Conservation (phyloP, 2,113 vertebrate genomes). For the Oreotrochilus melanogaster region DNA sequence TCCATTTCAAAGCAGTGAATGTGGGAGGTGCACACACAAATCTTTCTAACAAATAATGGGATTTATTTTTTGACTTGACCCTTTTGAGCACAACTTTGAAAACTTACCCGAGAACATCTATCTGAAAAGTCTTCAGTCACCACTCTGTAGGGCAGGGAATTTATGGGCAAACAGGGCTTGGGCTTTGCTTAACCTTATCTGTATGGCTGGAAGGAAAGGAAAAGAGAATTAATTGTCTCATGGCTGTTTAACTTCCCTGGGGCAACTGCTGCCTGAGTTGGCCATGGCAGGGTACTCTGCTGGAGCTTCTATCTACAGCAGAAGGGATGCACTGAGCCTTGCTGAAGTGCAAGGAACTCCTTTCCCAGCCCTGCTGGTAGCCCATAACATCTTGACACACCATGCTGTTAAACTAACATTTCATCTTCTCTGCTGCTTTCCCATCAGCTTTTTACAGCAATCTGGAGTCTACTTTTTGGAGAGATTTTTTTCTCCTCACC, state of each 20-base stretch:
- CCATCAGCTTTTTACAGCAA: neutral
- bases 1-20: slow-evolving; percentile 50
- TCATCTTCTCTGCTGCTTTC: neutral
- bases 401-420: neutral
- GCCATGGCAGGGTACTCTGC: neutral
- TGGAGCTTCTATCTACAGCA: neutral
- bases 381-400: neutral
- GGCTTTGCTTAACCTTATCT: slow-evolving; percentile 9
- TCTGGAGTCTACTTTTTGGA: neutral
- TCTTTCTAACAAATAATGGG: slow-evolving; percentile 25
- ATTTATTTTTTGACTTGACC: slow-evolving; percentile 31
- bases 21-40: neutral
- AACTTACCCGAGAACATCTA: slow-evolving; percentile 14
- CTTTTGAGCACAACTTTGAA: slow-evolving; percentile 16
- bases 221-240: neutral
- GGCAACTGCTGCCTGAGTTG: neutral
- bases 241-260: neutral
- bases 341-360: neutral
- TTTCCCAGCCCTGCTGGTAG: neutral
- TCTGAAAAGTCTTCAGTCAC: slow-evolving; percentile 36
- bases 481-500: neutral
- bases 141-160: neutral
- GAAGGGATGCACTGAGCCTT: neutral
- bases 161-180: neutral
- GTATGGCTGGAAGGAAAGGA: neutral